Conservation (phyloP, 1,140 invertebrate genomes). For the Bombus superbus region DNA sequence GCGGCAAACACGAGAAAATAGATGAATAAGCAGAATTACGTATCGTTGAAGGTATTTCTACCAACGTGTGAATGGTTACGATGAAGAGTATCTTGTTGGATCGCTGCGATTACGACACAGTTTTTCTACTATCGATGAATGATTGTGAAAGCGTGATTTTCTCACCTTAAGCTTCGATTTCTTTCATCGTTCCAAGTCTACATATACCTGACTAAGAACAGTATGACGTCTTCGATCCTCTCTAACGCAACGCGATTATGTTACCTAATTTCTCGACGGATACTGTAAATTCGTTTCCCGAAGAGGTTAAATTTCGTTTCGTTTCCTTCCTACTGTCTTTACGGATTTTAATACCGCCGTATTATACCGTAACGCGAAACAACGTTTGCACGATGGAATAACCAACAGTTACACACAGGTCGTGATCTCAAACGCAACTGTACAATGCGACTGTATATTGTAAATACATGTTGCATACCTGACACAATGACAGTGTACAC, state of each 20-base stretch:
- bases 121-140: constrained; percentile 5
- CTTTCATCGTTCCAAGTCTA: background rate
- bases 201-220: background rate
- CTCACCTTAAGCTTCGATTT: background rate
- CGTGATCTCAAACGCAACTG: background rate
- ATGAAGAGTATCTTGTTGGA: background rate
- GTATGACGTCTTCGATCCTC: background rate
- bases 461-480: background rate
- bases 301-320: background rate
- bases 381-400: background rate
- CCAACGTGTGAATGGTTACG: background rate
- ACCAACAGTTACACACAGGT: background rate
- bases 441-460: background rate
- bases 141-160: background rate
- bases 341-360: background rate
- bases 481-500: background rate
- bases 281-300: background rate
- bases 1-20: background rate
- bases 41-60: constrained; percentile 9
- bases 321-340: background rate
- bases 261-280: too few species aligned
- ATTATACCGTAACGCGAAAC: background rate
- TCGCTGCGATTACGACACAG: background rate
- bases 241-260: background rate
- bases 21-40: background rate